These are phyloP conservation scores for Dicrostonyx torquatus DNA, from an alignment of 2,797 vertebrate genomes.

Conservation along the genomic window DNA sequence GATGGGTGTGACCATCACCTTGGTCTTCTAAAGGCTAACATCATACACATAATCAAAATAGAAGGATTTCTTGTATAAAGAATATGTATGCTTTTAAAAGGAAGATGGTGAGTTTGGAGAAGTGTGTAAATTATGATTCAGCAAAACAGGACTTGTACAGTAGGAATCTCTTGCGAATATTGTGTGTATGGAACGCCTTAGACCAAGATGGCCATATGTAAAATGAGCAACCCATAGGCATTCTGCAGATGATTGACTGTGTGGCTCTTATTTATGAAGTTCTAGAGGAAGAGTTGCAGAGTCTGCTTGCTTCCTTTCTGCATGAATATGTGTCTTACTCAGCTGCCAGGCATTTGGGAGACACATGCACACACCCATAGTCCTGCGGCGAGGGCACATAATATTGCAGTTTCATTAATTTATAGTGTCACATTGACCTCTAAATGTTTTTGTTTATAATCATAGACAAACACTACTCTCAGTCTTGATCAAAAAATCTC, in stretches of 20 bases:
- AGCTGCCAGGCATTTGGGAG: not conserved
- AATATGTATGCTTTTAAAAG: not conserved
- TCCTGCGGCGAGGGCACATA: not conserved
- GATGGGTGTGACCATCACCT: not conserved
- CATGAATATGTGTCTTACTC: conserved; percentile 87
- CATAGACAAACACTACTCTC: not conserved
- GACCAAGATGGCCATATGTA: not conserved
- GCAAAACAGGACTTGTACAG: not conserved
- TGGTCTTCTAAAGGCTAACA: not conserved
- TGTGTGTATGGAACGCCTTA: not conserved
- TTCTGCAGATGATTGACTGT: conserved; percentile 77
- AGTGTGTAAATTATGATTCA: not conserved
- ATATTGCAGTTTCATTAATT: not conserved
- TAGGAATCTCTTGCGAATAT: not conserved
- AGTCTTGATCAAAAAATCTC: not conserved
- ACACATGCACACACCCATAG: conserved; percentile 73
- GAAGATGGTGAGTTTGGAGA: not conserved
- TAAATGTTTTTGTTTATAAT: not conserved
- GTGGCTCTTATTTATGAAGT: conserved; percentile 91
- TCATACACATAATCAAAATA: not conserved
- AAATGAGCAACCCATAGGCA: conserved; percentile 86
- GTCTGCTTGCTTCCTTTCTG: conserved; percentile 93
- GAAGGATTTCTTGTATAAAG: not conserved
- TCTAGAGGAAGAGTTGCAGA: conserved; percentile 92
- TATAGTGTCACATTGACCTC: not conserved